Conservation (phyloP, 2,113 vertebrate species). For the Peromyscus leucopus region DNA sequence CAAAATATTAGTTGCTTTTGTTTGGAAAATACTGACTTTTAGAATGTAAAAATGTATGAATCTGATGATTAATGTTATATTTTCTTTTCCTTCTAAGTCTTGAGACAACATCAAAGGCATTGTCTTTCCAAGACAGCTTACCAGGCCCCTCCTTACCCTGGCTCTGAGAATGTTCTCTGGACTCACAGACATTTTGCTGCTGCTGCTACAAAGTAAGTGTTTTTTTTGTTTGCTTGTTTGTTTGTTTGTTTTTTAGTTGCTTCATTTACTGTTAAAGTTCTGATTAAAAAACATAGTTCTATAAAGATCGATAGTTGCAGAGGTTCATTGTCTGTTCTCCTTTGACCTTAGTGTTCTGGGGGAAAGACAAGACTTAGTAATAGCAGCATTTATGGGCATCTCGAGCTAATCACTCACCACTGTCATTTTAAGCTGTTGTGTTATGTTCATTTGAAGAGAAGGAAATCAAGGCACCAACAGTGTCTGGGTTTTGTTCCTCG, state of each 20-base stretch:
- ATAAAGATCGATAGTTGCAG: constrained; percentile 5
- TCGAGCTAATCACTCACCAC: neutral
- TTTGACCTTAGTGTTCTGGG: constrained; percentile 25
- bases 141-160: constrained; percentile 59
- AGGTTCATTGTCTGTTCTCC: constrained; percentile 47
- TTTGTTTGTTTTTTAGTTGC: neutral
- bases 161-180: neutral
- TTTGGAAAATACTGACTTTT: constrained; percentile 54
- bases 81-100: constrained; percentile 73
- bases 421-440: neutral
- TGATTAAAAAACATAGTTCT: constrained; percentile 18
- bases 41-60: constrained; percentile 51
- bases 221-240: neutral
- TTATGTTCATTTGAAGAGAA: constrained; percentile 8
- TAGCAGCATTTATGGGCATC: constrained; percentile 41
- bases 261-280: constrained; percentile 56
- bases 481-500: neutral
- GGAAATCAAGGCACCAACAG: neutral
- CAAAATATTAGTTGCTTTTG: constrained; percentile 51
- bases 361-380: constrained; percentile 3
- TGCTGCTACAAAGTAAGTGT: constrained; percentile 84
- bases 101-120: constrained; percentile 54
- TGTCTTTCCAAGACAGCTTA: constrained; percentile 40
- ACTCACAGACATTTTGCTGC: constrained; percentile 78
- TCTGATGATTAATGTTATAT: constrained; percentile 36